Evolutionary conservation across 2,797 vertebrate species (phyloP).

Genomic region (Micrastur ruficollis): DNA sequence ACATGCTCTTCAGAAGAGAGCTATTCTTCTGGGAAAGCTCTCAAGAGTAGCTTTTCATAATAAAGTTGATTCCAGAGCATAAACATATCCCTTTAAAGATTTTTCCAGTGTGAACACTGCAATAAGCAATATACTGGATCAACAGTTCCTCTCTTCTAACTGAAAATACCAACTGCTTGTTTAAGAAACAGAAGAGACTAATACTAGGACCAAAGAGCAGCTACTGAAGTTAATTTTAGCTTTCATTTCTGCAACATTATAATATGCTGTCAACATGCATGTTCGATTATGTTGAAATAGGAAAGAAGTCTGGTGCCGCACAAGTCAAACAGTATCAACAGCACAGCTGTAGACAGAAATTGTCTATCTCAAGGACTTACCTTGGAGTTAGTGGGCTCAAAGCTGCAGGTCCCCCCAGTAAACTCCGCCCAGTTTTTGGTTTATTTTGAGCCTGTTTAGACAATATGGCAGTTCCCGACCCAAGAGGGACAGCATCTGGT

Average conservation of each 20-base stretch:
- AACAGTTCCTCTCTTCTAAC: background rate
- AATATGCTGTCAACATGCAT: rapidly evolving
- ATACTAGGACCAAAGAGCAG: background rate
- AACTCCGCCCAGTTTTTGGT: conserved; percentile 92
- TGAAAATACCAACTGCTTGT: background rate
- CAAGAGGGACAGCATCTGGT: conserved; percentile 87
- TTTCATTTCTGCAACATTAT: background rate
- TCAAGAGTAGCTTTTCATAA: background rate
- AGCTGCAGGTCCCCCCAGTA: conserved; percentile 89
- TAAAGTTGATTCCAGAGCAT: background rate
- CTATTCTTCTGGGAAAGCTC: background rate
- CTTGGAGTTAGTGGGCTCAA: conserved; percentile 96
- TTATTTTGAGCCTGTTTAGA: conserved; percentile 94
- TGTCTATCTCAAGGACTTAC: conserved; percentile 61
- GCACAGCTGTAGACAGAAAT: background rate
- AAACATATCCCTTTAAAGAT: background rate
- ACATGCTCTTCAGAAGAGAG: background rate
- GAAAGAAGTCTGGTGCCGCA: background rate
- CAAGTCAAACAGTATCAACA: rapidly evolving
- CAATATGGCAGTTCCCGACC: conserved; percentile 87
- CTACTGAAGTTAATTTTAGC: background rate
- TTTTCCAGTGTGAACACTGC: background rate
- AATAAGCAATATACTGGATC: background rate
- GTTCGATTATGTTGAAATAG: rapidly evolving
- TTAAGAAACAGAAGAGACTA: background rate